Evolutionary conservation across 1,140 invertebrate genomes (phyloP).

Genomic region (Dysdera silvatica): DNA sequence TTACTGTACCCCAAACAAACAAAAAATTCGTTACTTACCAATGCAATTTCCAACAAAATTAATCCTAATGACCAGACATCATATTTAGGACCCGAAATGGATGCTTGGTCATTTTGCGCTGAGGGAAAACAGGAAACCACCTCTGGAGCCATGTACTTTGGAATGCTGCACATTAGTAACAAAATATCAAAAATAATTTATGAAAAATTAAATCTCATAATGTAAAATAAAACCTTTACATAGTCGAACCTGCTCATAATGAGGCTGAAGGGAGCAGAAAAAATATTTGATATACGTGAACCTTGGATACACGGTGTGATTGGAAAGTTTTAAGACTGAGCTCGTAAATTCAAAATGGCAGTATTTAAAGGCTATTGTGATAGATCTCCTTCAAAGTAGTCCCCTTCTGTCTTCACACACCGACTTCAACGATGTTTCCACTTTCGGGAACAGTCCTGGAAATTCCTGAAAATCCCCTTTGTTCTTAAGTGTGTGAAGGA

Average conservation of each 20-base stretch:
- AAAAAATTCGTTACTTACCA: constrained; percentile 39
- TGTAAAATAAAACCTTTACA: neutral
- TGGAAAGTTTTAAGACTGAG: neutral
- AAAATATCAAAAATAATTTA: constrained; percentile 12
- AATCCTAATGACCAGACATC: constrained; percentile 90
- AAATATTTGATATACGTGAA: neutral
- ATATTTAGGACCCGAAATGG: constrained; percentile 52
- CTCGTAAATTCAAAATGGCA: neutral
- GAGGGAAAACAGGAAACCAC: constrained; percentile 53
- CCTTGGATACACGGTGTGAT: neutral
- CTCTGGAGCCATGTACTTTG: constrained; percentile 79
- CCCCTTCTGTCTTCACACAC: too few relatives aligned
- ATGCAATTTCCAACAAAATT: constrained; percentile 66
- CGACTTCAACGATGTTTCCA: too few relatives aligned
- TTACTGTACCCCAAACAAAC: neutral
- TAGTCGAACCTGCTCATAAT: neutral
- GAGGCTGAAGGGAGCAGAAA: neutral
- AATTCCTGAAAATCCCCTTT: too few relatives aligned
- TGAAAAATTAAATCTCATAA: neutral
- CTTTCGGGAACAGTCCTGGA: too few relatives aligned
- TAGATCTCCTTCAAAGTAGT: too few relatives aligned
- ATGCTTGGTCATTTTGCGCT: constrained; percentile 18
- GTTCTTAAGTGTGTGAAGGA: too few relatives aligned
- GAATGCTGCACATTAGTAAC: constrained; percentile 49
- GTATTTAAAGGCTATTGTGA: too few relatives aligned